Base-by-base conservation (phyloP, 2,797 vertebrate genomes). In the Centroberyx gerrardi region DNA sequence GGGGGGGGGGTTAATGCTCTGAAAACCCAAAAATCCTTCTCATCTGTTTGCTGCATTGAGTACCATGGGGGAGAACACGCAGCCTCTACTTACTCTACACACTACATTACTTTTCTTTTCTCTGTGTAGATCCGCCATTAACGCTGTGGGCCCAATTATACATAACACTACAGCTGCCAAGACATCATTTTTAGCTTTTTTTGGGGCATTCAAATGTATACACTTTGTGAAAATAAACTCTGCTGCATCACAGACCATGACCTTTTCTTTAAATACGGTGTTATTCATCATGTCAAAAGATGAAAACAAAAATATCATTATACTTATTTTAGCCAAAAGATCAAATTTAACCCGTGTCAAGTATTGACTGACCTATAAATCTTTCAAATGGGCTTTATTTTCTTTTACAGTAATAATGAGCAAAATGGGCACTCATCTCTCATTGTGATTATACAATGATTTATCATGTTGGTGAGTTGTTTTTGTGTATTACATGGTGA, bases 1-100 rank as follows among this genome's bases (percentile, higher is more conserved):
- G 8, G 44, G 59, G 68, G 31, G 51, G 18, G 22, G 38, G 17
- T 33, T 78, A 78, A 80, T 78, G 68, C 76, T 89, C 64, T 46
- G 27, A 72, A 76, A 76, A 85, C 80, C 77, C 81, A 55, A 62
- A 33, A 73, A 80, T 84, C 73, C 80, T 44, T 74, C 70, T 86
- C 80, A 74, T 80, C 85, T 84, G 68, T 74, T 75, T 83, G 55
- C 66, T 79, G 77, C 60, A 49, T 74, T 27, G 58, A 80, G 55
- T 66, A 68, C 76, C 72, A 73, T 33, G 5, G 42, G 84, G 69
- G 59, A 76, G 58, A 72, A 65, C 78, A 53, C 8, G 28, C 18
- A 55, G 44, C 36, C 51, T 53, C 46, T 1, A 42, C 58, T 72
- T 60, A 48, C 59, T 70, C 62, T 1, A 67, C 65, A 67, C 65